These are phyloP conservation scores for Scaptomyza hsui DNA, from an alignment of 1,140 invertebrate species.

Conservation along the genomic window DNA sequence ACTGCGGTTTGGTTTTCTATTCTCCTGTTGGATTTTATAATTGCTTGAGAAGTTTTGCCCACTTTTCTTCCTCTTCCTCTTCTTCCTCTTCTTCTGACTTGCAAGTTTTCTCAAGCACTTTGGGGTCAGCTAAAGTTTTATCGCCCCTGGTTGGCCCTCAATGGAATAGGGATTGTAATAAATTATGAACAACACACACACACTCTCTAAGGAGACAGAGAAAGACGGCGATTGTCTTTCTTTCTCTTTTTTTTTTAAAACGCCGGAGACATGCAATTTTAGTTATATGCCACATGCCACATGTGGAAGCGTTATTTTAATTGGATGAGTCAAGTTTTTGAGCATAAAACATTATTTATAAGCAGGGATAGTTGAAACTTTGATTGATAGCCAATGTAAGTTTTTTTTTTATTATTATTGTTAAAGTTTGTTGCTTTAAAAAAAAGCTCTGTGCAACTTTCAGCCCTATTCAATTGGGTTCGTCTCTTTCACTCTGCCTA, in stretches of 20 bases:
- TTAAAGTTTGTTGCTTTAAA: constrained; percentile 4
- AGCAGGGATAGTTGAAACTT: background rate
- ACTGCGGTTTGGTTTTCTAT: constrained; percentile 34
- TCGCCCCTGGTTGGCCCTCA: constrained; percentile 20
- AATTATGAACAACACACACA: constrained; percentile 67
- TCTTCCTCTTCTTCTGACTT: constrained; percentile 18
- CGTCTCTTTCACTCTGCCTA: constrained; percentile 9
- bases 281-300: constrained; percentile 60
- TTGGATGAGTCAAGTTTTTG: constrained; percentile 39
- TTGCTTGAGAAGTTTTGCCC: constrained; percentile 68
- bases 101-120: constrained; percentile 55
- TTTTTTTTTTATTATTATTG: background rate
- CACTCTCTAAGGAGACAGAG: constrained; percentile 49
- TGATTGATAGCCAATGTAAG: constrained; percentile 11
- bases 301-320: constrained; percentile 56
- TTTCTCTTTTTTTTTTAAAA: too few relatives aligned
- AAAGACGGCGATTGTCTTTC: background rate
- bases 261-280: constrained; percentile 74
- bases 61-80: constrained; percentile 20
- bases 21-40: constrained; percentile 65
- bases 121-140: constrained; percentile 64
- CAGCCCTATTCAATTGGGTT: constrained; percentile 27
- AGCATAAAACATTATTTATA: constrained; percentile 8
- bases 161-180: constrained; percentile 71
- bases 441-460: constrained; percentile 51